Conservation (phyloP, 2,797 vertebrate genomes). For the Muraenolepis orangiensis region DNA sequence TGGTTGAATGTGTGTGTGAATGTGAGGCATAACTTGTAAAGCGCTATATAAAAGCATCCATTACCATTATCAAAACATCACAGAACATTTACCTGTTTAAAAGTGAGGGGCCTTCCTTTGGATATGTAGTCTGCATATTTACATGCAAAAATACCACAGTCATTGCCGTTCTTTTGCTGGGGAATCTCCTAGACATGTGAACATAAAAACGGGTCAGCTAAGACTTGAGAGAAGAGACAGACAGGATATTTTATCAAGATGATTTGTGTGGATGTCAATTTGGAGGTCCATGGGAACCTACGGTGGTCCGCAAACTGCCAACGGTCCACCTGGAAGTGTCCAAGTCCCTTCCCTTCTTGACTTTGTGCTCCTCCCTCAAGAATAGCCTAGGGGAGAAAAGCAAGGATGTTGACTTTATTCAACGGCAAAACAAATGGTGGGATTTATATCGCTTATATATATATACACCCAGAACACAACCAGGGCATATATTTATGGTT, state of each 20-base stretch:
- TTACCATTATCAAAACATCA: no score
- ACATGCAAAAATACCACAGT: conserved; percentile 94
- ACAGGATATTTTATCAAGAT: background rate
- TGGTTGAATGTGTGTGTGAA: no score
- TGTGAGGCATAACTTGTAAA: no score
- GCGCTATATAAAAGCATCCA: no score
- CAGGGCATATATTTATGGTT: background rate
- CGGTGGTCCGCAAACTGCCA: conserved; percentile 74
- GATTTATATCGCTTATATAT: background rate
- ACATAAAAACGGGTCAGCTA: background rate
- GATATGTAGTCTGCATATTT: conserved; percentile 89
- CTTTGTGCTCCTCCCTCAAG: conserved; percentile 84
- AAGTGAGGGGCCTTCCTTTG: conserved; percentile 80
- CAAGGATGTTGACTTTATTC: conserved; percentile 14
- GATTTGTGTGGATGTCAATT: background rate
- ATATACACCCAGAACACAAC: background rate
- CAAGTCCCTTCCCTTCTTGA: conserved; percentile 81
- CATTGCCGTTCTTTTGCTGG: conserved; percentile 87
- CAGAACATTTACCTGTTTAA: conserved; percentile 78
- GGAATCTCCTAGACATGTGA: conserved; percentile 82
- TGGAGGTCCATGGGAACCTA: conserved; percentile 51
- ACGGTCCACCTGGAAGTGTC: conserved; percentile 80
- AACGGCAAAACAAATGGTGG: background rate
- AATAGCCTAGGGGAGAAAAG: conserved; percentile 74
- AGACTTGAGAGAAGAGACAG: background rate